Evolutionary conservation across 2,113 vertebrate species (phyloP).

Genomic region (Pedetes capensis): DNA sequence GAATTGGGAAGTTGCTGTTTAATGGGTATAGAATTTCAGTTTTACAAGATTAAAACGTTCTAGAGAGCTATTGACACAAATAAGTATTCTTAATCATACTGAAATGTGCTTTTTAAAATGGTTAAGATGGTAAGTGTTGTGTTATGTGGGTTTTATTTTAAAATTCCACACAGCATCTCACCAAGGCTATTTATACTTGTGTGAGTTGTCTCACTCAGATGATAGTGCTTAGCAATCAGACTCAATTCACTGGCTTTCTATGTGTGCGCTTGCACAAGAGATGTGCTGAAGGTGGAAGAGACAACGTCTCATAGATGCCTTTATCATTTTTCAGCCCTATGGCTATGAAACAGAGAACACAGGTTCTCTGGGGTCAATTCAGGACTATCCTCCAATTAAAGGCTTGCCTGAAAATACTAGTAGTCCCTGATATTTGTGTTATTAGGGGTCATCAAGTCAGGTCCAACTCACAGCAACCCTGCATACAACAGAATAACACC

Average conservation of each 20-base stretch:
- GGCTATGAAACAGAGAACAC: not conserved
- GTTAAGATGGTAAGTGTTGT: not conserved
- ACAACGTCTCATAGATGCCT: not conserved
- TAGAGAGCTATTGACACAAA: not conserved
- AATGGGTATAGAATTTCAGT: too few relatives aligned
- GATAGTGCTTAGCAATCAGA: not conserved
- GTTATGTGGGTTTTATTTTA: not conserved
- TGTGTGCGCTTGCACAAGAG: not conserved
- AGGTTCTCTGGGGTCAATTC: not conserved
- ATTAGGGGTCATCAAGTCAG: too few relatives aligned
- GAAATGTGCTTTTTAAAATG: not conserved
- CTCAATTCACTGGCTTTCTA: not conserved
- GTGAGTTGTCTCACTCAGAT: not conserved
- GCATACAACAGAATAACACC: too few relatives aligned
- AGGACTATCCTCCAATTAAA: not conserved
- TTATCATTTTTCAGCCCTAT: not conserved
- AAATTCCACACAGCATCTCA: not conserved
- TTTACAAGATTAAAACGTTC: not conserved
- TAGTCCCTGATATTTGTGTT: too few relatives aligned
- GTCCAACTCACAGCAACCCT: too few relatives aligned
- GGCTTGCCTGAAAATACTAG: not conserved
- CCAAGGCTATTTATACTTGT: not conserved
- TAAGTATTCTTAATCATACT: not conserved
- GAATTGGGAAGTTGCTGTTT: too few relatives aligned
- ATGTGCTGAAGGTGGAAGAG: not conserved